A percentile compares a stretch with the other conserved stretches of the same genome.
phyloP scores from a whole-genome alignment of 2,888 invertebrate species.

The Dastarcus helophoroides region DNA sequence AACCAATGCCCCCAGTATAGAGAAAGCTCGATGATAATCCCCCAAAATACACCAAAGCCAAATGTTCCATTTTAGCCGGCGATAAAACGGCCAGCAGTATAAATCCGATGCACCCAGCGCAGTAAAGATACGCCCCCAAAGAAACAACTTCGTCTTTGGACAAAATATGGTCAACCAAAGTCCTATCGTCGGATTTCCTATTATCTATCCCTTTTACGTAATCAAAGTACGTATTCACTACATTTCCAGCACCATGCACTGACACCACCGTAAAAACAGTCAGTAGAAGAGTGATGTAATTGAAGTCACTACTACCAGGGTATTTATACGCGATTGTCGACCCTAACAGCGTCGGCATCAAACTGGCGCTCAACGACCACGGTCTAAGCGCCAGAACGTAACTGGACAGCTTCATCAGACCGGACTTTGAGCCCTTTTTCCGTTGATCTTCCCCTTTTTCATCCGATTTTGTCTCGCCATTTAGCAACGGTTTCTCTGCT shows the following conservation, averaged over 20 bases:
- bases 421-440: too few species aligned
- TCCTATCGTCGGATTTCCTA: slow-evolving; percentile 86
- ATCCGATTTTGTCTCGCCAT: too few species aligned
- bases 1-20: slow-evolving; percentile 92
- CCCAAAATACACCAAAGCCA: slow-evolving; percentile 90
- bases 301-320: slow-evolving; percentile 63
- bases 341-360: slow-evolving; percentile 83
- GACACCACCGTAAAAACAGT: slow-evolving; percentile 80
- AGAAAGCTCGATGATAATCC: slow-evolving; percentile 89
- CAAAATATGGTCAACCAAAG: slow-evolving; percentile 85
- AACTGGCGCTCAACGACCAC: slow-evolving; percentile 86
- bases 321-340: slow-evolving; percentile 80
- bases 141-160: slow-evolving; percentile 58
- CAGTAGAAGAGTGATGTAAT: slow-evolving; percentile 64
- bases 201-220: slow-evolving; percentile 91
- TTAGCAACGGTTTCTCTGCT: too few species aligned
- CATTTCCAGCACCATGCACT: slow-evolving; percentile 92
- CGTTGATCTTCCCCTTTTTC: too few species aligned
- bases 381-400: slow-evolving; percentile 83
- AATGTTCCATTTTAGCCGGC: slow-evolving; percentile 87
- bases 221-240: slow-evolving; percentile 94
- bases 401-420: slow-evolving; percentile 77
- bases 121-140: slow-evolving; percentile 78
- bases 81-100: slow-evolving; percentile 46
- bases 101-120: slow-evolving; percentile 59